Percentiles rank a stretch among this genome's conserved stretches.
Conservation (phyloP, 2,888 invertebrate species). For the Flexamia atlantica region DNA sequence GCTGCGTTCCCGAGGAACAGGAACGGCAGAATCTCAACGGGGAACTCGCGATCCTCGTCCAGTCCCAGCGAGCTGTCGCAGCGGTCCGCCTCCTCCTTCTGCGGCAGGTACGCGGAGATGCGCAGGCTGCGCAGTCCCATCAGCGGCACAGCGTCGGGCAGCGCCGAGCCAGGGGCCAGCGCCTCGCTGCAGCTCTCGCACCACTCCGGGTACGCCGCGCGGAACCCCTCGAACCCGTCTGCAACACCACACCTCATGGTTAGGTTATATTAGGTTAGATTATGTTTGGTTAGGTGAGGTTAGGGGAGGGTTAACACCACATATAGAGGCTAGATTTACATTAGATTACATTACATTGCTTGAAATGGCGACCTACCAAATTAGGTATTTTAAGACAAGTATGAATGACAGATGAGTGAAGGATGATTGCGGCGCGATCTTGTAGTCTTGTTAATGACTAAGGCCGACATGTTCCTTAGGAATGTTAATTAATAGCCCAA, state of each 20-base stretch:
- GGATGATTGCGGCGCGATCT: no score
- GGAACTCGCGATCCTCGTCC: conserved; percentile 87
- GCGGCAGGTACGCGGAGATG: conserved; percentile 60
- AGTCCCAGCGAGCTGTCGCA: conserved; percentile 78
- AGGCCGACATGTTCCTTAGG: no score
- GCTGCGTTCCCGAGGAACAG: conserved; percentile 96
- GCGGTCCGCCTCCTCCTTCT: conserved; percentile 66
- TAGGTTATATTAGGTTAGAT: no score
- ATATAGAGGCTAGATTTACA: no score
- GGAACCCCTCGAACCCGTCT: conserved; percentile 94
- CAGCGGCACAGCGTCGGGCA: conserved; percentile 76
- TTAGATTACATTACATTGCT: no score
- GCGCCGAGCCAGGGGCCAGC: conserved; percentile 76
- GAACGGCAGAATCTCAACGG: conserved; percentile 96
- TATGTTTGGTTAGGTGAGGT: no score
- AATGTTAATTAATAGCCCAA: no score
- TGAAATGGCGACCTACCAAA: no score
- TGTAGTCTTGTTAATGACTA: no score
- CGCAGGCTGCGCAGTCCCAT: conserved; percentile 76
- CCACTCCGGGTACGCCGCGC: conserved; percentile 93
- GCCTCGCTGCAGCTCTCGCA: conserved; percentile 87
- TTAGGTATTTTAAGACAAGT: no score
- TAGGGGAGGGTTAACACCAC: no score
- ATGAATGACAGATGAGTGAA: no score
- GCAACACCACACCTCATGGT: conserved; percentile 75